These are phyloP conservation scores for Scaptomyza hsui DNA, from an alignment of 1,140 invertebrate genomes.

Conservation along the genomic window DNA sequence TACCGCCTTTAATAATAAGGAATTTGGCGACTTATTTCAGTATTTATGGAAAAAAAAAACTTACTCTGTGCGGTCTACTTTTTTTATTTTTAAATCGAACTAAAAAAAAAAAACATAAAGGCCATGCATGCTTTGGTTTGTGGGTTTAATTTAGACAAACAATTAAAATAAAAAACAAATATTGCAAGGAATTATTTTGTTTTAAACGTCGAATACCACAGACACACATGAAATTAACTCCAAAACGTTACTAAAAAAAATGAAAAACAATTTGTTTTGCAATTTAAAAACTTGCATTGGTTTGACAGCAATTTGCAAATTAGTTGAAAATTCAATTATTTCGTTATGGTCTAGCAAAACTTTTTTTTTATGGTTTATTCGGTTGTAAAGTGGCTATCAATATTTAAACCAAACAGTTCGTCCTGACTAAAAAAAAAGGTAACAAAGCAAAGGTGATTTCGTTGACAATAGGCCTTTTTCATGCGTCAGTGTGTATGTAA, in stretches of 20 bases:
- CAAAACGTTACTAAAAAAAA: conserved; percentile 31
- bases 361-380: conserved; percentile 22
- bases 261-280: conserved; percentile 46
- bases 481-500: too few relatives aligned
- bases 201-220: conserved; percentile 14
- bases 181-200: neutral
- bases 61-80: too few relatives aligned
- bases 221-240: too few relatives aligned
- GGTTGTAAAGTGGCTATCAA: conserved; percentile 5
- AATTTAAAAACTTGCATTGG: conserved; percentile 44
- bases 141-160: neutral
- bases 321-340: conserved; percentile 68
- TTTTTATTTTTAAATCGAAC: too few relatives aligned
- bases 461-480: too few relatives aligned
- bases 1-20: too few relatives aligned
- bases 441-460: neutral
- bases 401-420: neutral
- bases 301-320: conserved; percentile 64
- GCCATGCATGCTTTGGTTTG: neutral
- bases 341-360: conserved; percentile 27
- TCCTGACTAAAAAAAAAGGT: neutral
- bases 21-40: too few relatives aligned
- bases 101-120: neutral
- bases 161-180: neutral
- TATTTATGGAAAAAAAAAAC: too few relatives aligned